Evolutionary conservation across 92 coral and sea anemone species (phyloP).

Genomic region (Pocillopora grandis): DNA sequence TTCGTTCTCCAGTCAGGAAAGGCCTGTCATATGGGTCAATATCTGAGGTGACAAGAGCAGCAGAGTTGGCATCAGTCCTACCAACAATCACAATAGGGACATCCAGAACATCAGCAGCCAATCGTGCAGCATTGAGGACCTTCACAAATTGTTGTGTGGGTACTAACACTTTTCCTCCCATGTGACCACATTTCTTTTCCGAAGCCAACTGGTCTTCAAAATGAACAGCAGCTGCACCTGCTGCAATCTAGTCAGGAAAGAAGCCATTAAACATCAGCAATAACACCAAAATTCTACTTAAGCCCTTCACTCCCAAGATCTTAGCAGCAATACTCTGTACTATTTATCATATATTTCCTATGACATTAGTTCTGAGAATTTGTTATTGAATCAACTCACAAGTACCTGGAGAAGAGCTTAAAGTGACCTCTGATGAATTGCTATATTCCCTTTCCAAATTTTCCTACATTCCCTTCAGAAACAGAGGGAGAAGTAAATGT

Average conservation of each 20-base stretch:
- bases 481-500: too few species aligned
- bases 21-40: constrained; percentile 96
- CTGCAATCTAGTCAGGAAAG: constrained; percentile 65
- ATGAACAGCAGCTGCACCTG: constrained; percentile 97
- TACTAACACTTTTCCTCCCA: constrained; percentile 98
- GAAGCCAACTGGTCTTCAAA: constrained; percentile 99
- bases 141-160: constrained; percentile 95
- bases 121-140: constrained; percentile 90
- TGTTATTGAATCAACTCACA: too few species aligned
- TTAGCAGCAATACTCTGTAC: too few species aligned
- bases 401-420: too few species aligned
- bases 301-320: too few species aligned
- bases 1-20: constrained; percentile 98
- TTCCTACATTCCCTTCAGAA: too few species aligned
- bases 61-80: constrained; percentile 98
- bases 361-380: too few species aligned
- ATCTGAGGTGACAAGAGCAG: constrained; percentile 95
- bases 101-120: constrained; percentile 90
- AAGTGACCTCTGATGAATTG: too few species aligned
- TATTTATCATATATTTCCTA: too few species aligned
- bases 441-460: too few species aligned
- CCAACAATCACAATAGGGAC: constrained; percentile 91
- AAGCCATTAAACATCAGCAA: neutral
- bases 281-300: neutral
- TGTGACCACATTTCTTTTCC: constrained; percentile 99